Conservation (phyloP, 2,888 invertebrate species). For the Lymantria monacha region DNA sequence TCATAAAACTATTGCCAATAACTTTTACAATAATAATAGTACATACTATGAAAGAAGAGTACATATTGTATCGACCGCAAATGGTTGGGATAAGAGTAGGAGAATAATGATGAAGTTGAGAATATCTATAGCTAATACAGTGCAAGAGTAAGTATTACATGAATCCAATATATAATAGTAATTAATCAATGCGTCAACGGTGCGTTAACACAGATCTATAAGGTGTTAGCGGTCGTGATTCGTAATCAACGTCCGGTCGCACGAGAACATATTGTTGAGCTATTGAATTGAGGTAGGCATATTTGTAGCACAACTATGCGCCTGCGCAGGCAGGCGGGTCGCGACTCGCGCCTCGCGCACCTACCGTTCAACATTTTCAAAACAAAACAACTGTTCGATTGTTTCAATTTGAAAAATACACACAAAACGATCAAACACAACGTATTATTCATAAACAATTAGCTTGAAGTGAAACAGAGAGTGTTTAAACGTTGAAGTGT, state of each 20-base stretch:
- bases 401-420: constrained; percentile 72
- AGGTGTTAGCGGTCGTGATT: constrained; percentile 33
- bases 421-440: constrained; percentile 74
- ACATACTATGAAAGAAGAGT: too few relatives aligned
- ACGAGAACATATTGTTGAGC: constrained; percentile 51
- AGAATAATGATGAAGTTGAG: too few relatives aligned
- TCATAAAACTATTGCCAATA: too few relatives aligned
- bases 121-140: background rate
- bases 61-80: too few relatives aligned
- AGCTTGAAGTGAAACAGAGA: constrained; percentile 44
- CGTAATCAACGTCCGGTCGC: constrained; percentile 52
- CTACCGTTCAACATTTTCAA: constrained; percentile 67
- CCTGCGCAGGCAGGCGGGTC: constrained; percentile 52
- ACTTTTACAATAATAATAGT: too few relatives aligned
- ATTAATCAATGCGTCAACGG: constrained; percentile 23
- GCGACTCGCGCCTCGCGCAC: constrained; percentile 36
- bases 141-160: background rate
- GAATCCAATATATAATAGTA: constrained; percentile 15
- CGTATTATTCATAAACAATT: constrained; percentile 69
- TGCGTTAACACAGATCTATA: constrained; percentile 33
- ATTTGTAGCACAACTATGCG: constrained; percentile 64
- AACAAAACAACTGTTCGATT: constrained; percentile 70
- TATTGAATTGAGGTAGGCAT: constrained; percentile 55
- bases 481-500: constrained; percentile 39
- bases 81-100: too few relatives aligned